phyloP scores from a whole-genome alignment of 64 coral and sea anemone genomes.

The Stichodactyla mertensii region DNA sequence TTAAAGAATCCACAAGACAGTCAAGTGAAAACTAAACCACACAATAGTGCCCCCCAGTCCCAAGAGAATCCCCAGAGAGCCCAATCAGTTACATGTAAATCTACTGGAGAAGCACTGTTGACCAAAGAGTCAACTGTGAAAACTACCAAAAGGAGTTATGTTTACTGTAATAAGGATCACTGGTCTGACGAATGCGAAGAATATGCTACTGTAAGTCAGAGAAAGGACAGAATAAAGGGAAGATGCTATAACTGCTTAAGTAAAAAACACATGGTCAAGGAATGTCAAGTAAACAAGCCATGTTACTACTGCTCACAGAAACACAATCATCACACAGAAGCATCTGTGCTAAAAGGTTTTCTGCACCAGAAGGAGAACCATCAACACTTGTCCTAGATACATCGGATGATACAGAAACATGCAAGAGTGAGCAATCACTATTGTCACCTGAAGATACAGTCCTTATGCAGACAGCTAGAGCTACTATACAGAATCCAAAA shows the following conservation, averaged over 20 bases:
- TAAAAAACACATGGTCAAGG: not conserved
- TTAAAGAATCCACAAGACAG: not conserved
- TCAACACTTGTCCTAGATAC: too few relatives aligned
- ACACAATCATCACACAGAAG: conserved; percentile 28
- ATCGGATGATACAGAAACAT: not conserved
- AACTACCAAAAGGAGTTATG: not conserved
- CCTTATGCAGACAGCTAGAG: conserved; percentile 23
- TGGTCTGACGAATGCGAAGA: too few relatives aligned
- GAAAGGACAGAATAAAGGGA: conserved; percentile 18
- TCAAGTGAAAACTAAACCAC: conserved; percentile 1
- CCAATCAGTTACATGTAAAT: not conserved
- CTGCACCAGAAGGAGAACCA: not conserved
- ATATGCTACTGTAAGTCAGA: not conserved
- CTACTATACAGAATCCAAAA: not conserved
- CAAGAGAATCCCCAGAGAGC: conserved; percentile 23
- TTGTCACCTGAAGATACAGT: conserved; percentile 7
- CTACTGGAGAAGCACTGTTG: not conserved
- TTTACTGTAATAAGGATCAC: too few relatives aligned
- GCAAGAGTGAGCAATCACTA: not conserved
- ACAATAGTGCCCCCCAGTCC: not conserved
- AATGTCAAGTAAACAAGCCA: not conserved
- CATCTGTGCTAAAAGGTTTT: conserved; percentile 9
- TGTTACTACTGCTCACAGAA: conserved; percentile 9
- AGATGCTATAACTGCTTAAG: not conserved
- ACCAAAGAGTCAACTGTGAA: not conserved